Conservation (phyloP, 37 sponge, comb jelly and placozoan genomes). For the Lycopodina hypogea region DNA sequence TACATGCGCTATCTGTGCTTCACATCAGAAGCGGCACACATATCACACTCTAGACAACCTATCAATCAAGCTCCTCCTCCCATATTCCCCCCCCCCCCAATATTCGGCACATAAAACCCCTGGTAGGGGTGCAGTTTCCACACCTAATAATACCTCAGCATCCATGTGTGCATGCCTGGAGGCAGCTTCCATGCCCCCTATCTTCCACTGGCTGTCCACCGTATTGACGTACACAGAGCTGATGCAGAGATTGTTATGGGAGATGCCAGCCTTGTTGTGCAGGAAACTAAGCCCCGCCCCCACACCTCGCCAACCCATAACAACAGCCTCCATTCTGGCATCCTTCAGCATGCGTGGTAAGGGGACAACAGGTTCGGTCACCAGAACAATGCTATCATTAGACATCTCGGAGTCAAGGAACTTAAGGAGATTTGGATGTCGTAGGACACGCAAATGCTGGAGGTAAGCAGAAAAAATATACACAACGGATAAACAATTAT, state of each 20-base stretch:
- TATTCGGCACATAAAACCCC: no score
- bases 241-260: constrained; percentile 55
- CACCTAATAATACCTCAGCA: constrained; percentile 15
- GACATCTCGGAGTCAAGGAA: constrained; percentile 34
- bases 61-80: no score
- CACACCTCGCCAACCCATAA: constrained; percentile 64
- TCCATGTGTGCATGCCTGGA: constrained; percentile 11
- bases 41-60: no score
- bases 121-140: no score
- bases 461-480: not conserved
- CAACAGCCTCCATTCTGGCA: constrained; percentile 32
- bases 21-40: no score
- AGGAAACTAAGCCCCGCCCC: constrained; percentile 53
- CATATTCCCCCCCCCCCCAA: no score
- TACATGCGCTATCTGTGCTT: no score
- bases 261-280: constrained; percentile 42
- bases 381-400: constrained; percentile 9
- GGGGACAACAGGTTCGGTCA: constrained; percentile 58
- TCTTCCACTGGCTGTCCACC: constrained; percentile 48
- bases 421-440: constrained; percentile 81
- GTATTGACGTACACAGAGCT: constrained; percentile 44
- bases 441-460: constrained; percentile 58
- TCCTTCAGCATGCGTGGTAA: constrained; percentile 1
- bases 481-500: not conserved
- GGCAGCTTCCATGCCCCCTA: constrained; percentile 63